A percentile compares a stretch with the other conserved stretches of the same genome.
phyloP scores from a whole-genome alignment of 2,888 invertebrate genomes.

The Apamea anceps region DNA sequence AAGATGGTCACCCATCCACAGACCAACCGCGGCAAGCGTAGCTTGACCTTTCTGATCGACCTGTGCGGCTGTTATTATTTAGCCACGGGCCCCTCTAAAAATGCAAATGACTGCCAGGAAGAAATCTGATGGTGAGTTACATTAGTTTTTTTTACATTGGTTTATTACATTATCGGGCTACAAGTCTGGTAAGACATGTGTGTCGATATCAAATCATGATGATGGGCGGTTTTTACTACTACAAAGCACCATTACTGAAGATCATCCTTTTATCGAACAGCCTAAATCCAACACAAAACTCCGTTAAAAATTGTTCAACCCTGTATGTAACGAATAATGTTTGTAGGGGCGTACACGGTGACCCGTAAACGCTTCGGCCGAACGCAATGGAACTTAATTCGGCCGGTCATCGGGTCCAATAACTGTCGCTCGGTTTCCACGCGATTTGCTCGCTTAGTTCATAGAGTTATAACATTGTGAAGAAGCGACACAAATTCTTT shows the following conservation, averaged over 20 bases:
- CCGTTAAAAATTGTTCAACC: slow-evolving; percentile 41
- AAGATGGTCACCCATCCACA: too few species aligned
- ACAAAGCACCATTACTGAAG: neutral
- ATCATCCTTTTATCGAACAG: neutral
- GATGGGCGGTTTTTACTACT: too few species aligned
- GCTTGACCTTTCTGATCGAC: too few species aligned
- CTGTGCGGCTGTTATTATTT: too few species aligned
- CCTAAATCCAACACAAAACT: slow-evolving; percentile 3
- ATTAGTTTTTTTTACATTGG: neutral
- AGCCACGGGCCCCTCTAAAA: too few species aligned
- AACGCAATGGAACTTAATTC: slow-evolving; percentile 75
- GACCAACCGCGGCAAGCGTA: too few species aligned
- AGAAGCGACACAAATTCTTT: slow-evolving; percentile 13
- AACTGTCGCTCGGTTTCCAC: slow-evolving; percentile 77
- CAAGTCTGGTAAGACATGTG: too few species aligned
- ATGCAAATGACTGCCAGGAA: neutral
- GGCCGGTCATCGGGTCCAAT: slow-evolving; percentile 74
- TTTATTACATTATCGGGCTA: neutral
- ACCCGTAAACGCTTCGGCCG: slow-evolving; percentile 66
- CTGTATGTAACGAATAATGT: slow-evolving; percentile 55
- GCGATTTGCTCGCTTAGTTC: slow-evolving; percentile 69
- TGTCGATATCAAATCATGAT: neutral
- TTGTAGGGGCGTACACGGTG: slow-evolving; percentile 62
- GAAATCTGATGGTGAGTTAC: neutral
- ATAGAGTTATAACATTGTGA: neutral